Conservation (phyloP, 2,797 vertebrate species). For the Podarcis lilfordi region DNA sequence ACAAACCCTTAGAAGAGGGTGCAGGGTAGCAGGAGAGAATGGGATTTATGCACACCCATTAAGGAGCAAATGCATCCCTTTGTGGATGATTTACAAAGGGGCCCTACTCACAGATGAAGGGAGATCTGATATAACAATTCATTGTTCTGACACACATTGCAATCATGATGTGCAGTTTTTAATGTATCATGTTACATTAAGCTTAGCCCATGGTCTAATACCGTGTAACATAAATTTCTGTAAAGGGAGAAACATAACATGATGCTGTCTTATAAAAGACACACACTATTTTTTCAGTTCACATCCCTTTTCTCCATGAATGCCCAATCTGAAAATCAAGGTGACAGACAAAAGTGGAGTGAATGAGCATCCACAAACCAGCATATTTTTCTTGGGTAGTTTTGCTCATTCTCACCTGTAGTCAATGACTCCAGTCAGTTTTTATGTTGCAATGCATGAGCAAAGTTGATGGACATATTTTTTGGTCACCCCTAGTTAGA, state of each 20-base stretch:
- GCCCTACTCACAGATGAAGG: constrained; percentile 71
- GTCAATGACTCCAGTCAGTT: constrained; percentile 79
- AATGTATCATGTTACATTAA: constrained; percentile 80
- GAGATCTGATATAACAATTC: constrained; percentile 76
- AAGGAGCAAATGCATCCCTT: constrained; percentile 67
- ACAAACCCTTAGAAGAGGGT: constrained; percentile 48
- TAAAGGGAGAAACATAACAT: constrained; percentile 73
- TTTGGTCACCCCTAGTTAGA: constrained; percentile 77
- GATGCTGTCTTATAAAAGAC: constrained; percentile 79
- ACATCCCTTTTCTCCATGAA: constrained; percentile 79
- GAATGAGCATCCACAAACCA: constrained; percentile 73
- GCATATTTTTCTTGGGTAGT: constrained; percentile 77
- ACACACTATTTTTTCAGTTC: constrained; percentile 79
- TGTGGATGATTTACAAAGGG: constrained; percentile 65
- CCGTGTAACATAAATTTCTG: constrained; percentile 79
- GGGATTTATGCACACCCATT: constrained; percentile 64
- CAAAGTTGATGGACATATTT: constrained; percentile 74
- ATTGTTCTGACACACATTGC: constrained; percentile 76
- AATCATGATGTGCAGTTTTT: constrained; percentile 74
- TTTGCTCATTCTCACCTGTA: constrained; percentile 77
- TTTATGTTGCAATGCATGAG: constrained; percentile 82
- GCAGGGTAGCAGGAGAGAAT: constrained; percentile 53
- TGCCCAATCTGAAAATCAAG: constrained; percentile 78
- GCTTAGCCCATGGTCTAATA: constrained; percentile 70
- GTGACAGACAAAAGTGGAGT: constrained; percentile 77